A percentile compares a stretch with the other conserved stretches of the same genome.
Evolutionary conservation across 2,797 vertebrate genomes (phyloP).

Genomic region (Acrossocheilus wenchowensis): DNA sequence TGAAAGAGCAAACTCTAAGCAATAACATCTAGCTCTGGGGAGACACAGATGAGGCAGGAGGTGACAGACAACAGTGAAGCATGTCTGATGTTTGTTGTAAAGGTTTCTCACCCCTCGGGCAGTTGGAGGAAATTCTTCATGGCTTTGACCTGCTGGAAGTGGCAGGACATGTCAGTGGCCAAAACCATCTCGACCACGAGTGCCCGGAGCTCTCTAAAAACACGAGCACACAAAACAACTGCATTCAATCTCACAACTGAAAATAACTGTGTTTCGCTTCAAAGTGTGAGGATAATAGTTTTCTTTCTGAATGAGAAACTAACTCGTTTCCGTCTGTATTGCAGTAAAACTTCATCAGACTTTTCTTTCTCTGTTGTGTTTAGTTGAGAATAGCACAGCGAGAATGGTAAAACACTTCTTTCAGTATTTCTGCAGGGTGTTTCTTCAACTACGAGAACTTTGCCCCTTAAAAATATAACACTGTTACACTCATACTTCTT

Average conservation of each 20-base stretch:
- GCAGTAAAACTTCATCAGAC: not conserved
- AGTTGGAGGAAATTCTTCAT: slow-evolving; percentile 97
- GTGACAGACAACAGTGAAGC: not conserved
- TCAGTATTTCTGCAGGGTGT: not conserved
- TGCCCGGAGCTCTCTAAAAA: slow-evolving; percentile 89
- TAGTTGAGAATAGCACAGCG: not conserved
- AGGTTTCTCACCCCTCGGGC: slow-evolving; percentile 90
- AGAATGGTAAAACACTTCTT: not conserved
- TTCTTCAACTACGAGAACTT: not conserved
- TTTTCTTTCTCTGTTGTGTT: not conserved
- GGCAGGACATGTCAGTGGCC: slow-evolving; percentile 98
- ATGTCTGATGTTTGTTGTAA: not conserved
- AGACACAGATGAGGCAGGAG: not conserved
- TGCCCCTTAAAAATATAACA: not conserved
- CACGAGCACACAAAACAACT: slow-evolving; percentile 9
- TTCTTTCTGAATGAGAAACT: not conserved
- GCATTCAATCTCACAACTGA: not conserved
- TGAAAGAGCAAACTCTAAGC: not conserved
- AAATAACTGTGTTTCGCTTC: not conserved
- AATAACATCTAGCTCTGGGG: not conserved
- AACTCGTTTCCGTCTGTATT: not conserved
- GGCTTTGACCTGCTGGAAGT: slow-evolving; percentile 97
- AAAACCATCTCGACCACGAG: slow-evolving; percentile 98
- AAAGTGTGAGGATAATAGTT: not conserved
- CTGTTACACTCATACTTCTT: too few species aligned